Base-by-base conservation (phyloP, 2,113 vertebrate genomes). In the Micronycteris hirsuta region DNA sequence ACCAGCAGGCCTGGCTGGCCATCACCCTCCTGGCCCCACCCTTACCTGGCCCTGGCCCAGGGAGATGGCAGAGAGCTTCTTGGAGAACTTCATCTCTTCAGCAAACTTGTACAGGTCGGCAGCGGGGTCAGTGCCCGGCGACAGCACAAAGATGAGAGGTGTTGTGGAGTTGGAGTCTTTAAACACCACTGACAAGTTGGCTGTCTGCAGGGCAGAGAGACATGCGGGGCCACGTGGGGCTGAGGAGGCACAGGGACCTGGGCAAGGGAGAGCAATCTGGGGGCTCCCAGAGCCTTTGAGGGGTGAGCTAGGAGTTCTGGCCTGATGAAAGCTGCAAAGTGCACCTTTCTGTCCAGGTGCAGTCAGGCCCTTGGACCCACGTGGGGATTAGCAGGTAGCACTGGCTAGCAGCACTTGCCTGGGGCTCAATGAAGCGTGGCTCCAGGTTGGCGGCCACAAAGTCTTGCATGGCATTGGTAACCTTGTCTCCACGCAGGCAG, bases 31-130 rank as follows among this genome's bases (percentile, higher is more conserved):
- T 20, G 26, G 47, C 41, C 31, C 47, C 41, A 6, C 22, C 43
- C 52, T 86, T 82, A 99, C 99, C 99, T 99, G 99, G 65, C 99
- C 99, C 96, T 99, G 99, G 22, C 99, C 99, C 56, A 99, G 98
- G 61, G 99, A 99, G 97, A 99, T 99, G 96, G 99, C 99, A 33
- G 97, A 98, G 45, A 99, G 98, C 96, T 99, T 99, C 81, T 99
- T 98, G 56, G 99, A 99, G 97, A 99, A 99, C 92, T 98, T 99
- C 99, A 99, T 99, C 97, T 98, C 98, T 94, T 99, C 99, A 24
- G 99, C 99, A 98, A 99, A 99, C 94, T 99, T 99, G 98, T 99
- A 99, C 76, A 99, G 99, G 97, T 99, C 98, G 0, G 99, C 98
- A 43, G 99, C 99, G 0, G 99, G 99, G 97, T 99, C 99, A 8